A percentile compares a stretch with the other conserved stretches of the same genome.
Conservation (phyloP, 2,888 invertebrate genomes). For the Scaptodrosophila latifasciaeformis region DNA sequence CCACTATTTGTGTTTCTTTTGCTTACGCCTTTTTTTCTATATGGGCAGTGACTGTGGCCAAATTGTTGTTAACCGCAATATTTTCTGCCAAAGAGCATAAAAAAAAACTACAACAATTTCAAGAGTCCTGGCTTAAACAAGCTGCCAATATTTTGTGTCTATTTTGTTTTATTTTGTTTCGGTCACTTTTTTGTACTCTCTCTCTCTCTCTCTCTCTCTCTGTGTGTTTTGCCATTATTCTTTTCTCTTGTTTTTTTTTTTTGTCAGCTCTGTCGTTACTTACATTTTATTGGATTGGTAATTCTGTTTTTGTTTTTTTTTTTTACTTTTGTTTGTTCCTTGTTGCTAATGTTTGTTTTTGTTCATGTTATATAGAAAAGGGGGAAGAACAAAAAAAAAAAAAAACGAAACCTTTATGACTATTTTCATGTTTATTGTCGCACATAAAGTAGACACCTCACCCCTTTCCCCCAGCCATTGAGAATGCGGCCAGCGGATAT, state of each 20-base stretch:
- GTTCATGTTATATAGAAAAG: constrained; percentile 2
- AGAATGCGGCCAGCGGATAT: neutral
- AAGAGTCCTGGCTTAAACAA: constrained; percentile 59
- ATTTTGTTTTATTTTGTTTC: constrained; percentile 32
- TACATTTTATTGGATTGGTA: constrained; percentile 59
- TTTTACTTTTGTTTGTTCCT: neutral
- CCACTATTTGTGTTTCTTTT: no score
- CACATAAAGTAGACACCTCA: constrained; percentile 51
- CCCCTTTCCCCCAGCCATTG: no score
- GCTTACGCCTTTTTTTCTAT: no score
- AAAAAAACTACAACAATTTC: constrained; percentile 24
- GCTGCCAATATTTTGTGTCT: constrained; percentile 65
- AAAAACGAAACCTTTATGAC: constrained; percentile 51
- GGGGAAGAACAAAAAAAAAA: constrained; percentile 24
- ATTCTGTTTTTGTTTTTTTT: neutral
- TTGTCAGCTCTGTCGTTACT: constrained; percentile 50
- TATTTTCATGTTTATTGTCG: constrained; percentile 66
- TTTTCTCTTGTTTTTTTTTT: constrained; percentile 13
- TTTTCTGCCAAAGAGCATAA: constrained; percentile 25
- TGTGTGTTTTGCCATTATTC: no score
- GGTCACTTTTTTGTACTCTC: neutral
- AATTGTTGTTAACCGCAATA: constrained; percentile 46
- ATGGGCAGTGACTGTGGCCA: constrained; percentile 30
- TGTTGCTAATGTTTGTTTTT: neutral
- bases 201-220: neutral